phyloP scores from a whole-genome alignment of 1,140 invertebrate species.

The Lepeophtheirus salmonis region DNA sequence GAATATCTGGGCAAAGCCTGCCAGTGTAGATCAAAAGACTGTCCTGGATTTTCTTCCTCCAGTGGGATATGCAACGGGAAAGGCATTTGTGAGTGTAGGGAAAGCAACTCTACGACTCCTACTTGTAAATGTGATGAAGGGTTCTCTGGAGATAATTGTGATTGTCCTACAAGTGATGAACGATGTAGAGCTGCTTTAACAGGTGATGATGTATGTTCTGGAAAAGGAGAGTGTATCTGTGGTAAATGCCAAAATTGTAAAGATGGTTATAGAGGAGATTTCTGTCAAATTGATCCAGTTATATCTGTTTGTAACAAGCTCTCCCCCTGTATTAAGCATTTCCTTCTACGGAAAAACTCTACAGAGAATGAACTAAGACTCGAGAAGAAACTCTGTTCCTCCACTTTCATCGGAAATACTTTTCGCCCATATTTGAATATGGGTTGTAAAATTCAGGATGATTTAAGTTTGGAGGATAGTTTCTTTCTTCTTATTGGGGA shows the following conservation, averaged over 20 bases:
- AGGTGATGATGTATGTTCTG: not conserved
- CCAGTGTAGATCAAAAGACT: not conserved
- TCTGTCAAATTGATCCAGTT: not conserved
- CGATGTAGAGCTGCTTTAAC: not conserved
- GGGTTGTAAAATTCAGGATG: not conserved
- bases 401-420: not conserved
- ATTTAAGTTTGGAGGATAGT: not conserved
- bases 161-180: not conserved
- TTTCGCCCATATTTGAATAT: not conserved
- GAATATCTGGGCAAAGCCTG: not conserved
- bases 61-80: not conserved
- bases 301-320: conserved; percentile 1
- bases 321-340: not conserved
- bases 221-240: conserved; percentile 1
- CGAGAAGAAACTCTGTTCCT: not conserved
- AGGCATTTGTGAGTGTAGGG: not conserved
- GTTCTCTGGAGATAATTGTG: conserved; percentile 23
- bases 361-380: not conserved
- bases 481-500: not conserved
- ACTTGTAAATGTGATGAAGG: conserved; percentile 19
- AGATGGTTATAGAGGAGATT: conserved; percentile 1
- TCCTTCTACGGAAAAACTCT: not conserved
- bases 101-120: not conserved
- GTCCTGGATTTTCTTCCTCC: not conserved
- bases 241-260: conserved; percentile 10